Conservation (phyloP, 2,113 vertebrate species). For the Pimephales promelas region DNA sequence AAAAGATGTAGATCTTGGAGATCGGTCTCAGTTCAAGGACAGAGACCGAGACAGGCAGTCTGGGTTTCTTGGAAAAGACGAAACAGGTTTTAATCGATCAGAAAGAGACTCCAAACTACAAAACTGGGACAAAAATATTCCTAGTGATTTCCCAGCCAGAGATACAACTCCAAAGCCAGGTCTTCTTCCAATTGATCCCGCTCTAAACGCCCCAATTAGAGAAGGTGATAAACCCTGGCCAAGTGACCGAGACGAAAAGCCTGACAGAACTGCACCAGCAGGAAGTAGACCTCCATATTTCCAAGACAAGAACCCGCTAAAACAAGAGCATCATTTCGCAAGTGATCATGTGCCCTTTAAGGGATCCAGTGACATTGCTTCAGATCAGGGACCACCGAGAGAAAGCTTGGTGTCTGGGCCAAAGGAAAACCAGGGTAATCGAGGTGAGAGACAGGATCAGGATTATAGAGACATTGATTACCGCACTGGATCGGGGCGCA, state of each 20-base stretch:
- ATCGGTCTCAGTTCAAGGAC: slow-evolving; percentile 63
- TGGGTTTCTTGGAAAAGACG: slow-evolving; percentile 59
- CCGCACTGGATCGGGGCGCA: slow-evolving; percentile 80
- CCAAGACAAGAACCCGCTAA: slow-evolving; percentile 62
- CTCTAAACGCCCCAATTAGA: slow-evolving; percentile 57
- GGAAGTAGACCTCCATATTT: slow-evolving; percentile 58
- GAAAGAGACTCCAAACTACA: slow-evolving; percentile 51
- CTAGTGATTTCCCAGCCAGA: slow-evolving; percentile 59
- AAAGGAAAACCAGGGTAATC: slow-evolving; percentile 82
- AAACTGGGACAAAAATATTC: slow-evolving; percentile 58
- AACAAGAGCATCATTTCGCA: slow-evolving; percentile 53
- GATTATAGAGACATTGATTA: slow-evolving; percentile 96
- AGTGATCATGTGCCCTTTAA: slow-evolving; percentile 63
- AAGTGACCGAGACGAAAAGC: slow-evolving; percentile 65
- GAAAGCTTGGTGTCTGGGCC: slow-evolving; percentile 57
- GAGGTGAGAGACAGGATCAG: slow-evolving; percentile 85
- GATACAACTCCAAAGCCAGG: slow-evolving; percentile 63
- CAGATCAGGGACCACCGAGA: slow-evolving; percentile 59
- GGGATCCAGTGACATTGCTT: slow-evolving; percentile 63
- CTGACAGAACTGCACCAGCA: slow-evolving; percentile 56
- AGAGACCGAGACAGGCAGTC: slow-evolving; percentile 58
- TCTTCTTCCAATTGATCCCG: slow-evolving; percentile 56
- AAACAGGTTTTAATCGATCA: slow-evolving; percentile 45
- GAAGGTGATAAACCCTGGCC: slow-evolving; percentile 72
- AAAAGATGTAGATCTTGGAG: slow-evolving; percentile 62